Evolutionary conservation across 92 coral and sea anemone genomes (phyloP).

Genomic region (Desmophyllum pertusum): DNA sequence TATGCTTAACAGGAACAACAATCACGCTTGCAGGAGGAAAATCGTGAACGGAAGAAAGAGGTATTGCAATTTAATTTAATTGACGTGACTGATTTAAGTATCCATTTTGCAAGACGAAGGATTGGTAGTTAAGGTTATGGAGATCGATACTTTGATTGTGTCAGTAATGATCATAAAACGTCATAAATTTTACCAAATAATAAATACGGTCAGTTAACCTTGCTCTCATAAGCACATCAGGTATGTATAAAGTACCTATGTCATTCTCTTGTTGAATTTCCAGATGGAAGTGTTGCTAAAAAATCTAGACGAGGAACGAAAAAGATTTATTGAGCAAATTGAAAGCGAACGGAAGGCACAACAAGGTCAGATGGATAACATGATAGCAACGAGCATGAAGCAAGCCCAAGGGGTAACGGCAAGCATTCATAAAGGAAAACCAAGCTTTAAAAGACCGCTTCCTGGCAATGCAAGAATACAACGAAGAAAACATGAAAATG

Average conservation of each 20-base stretch:
- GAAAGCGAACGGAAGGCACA: constrained; percentile 35
- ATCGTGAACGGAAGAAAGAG: constrained; percentile 14
- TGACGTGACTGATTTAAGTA: background rate
- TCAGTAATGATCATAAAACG: too few species aligned
- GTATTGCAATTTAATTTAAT: background rate
- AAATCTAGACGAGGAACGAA: constrained; percentile 54
- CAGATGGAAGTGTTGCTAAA: constrained; percentile 49
- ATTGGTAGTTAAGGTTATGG: background rate
- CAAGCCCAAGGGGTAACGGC: constrained; percentile 31
- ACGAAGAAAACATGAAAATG: constrained; percentile 24
- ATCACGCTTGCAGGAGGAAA: constrained; percentile 6
- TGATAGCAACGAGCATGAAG: constrained; percentile 49
- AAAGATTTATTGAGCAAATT: constrained; percentile 51
- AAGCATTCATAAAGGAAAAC: constrained; percentile 10
- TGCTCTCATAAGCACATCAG: background rate
- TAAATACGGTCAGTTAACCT: too few species aligned
- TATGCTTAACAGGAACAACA: constrained; percentile 18
- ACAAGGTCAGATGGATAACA: constrained; percentile 50
- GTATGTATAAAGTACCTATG: background rate
- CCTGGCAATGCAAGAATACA: background rate
- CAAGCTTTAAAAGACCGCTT: background rate
- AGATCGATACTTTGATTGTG: background rate
- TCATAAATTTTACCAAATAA: too few species aligned
- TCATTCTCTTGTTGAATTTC: background rate
- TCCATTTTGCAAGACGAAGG: background rate